Base-by-base conservation (phyloP, 2,888 invertebrate genomes). In the Drosophila paramelanica region DNA sequence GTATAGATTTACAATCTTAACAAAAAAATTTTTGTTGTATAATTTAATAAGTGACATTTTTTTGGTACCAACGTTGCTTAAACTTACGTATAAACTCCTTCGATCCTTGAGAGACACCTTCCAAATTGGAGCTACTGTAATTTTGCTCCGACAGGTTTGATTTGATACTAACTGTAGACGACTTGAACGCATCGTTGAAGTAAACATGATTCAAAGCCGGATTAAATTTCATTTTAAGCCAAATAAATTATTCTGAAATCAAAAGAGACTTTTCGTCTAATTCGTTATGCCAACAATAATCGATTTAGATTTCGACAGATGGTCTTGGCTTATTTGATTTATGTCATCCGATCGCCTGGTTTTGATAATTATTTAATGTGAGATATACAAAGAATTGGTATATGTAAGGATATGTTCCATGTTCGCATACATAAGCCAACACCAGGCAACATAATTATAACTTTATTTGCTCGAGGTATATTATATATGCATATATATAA, bases 91-190 rank as follows among this genome's bases (percentile, higher is more conserved):
- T 93, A 72, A 93, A 92, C 77, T 95, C 94, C 80, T 94, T 94
- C 78, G 95, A 95, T 76, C 94, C 95, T 87, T 93, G 93, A 53
- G 93, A 91, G 60, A 92, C 93, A 55, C 91, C 91, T 17, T 38
- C 53, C 10, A 60, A 39, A 27, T 62, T 80, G 38, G 39, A 58
- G 62, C 20, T 33, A 11, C 91, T 92, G 31, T 72, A 77, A 70
- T 93, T 92, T 33, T 88, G 90, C 61, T 91, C 93, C 46, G 84
- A 77, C 14, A 79, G 39, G 62, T 91, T 89, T 17, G 87, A 88
- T 52, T 86, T 90, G 23, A 92, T 92, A 73, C 91, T 92, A 50
- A 92, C 90, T 27, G 92, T 88, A 47, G 92, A 92, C 71, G 91
- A 91, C 75, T 92, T 91, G 50, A 92, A 89, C 49, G 90, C 92